Evolutionary conservation across 2,888 invertebrate genomes (phyloP).

Genomic region (Anthophora plumipes): DNA sequence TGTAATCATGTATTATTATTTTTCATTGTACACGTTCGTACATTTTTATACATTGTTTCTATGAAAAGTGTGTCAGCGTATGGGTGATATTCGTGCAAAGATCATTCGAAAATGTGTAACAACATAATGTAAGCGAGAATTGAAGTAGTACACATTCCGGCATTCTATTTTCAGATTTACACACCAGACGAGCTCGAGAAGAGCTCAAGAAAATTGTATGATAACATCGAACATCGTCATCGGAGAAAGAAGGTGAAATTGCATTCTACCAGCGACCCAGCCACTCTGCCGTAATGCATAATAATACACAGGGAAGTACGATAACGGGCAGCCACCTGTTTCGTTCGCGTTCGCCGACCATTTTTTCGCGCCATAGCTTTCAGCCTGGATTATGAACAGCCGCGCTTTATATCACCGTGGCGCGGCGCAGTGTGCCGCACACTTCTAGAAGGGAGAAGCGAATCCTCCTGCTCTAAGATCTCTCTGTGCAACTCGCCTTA

Average conservation of each 20-base stretch:
- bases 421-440: not conserved
- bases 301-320: not conserved
- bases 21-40: too few relatives aligned
- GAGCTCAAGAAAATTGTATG: not conserved
- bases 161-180: too few relatives aligned
- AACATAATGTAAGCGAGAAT: too few relatives aligned
- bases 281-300: not conserved
- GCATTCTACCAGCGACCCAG: not conserved
- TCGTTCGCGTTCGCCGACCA: not conserved
- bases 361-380: constrained; percentile 7
- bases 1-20: too few relatives aligned
- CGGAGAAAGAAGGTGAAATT: not conserved
- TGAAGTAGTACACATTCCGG: not conserved
- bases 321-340: constrained; percentile 26
- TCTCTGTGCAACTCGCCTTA: constrained; percentile 17
- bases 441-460: constrained; percentile 1
- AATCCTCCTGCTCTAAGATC: constrained; percentile 6
- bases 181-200: not conserved
- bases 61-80: too few relatives aligned
- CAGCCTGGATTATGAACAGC: constrained; percentile 28
- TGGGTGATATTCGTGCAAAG: too few relatives aligned
- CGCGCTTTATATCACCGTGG: constrained; percentile 18
- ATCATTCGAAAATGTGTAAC: too few relatives aligned
- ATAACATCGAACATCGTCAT: constrained; percentile 1
- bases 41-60: too few relatives aligned